Evolutionary conservation across 2,113 vertebrate species (phyloP).

Genomic region (Vimba vimba): DNA sequence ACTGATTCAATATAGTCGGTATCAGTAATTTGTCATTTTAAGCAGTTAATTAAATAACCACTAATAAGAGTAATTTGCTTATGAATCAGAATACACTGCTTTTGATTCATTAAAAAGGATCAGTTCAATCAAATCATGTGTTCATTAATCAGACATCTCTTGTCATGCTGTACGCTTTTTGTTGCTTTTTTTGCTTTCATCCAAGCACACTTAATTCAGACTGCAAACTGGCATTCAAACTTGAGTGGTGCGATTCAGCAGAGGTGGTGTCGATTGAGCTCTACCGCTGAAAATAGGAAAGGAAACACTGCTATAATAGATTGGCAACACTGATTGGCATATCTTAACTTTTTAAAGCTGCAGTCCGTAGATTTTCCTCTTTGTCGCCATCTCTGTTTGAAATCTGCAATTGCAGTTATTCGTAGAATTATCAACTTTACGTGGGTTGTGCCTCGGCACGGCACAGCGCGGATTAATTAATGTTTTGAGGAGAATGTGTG

Average conservation of each 20-base stretch:
- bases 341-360: no score
- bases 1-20: neutral
- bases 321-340: no score
- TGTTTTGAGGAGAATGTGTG: no score
- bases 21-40: neutral
- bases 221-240: neutral
- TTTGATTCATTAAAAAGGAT: neutral
- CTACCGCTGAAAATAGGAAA: neutral
- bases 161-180: neutral
- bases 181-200: neutral
- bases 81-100: neutral
- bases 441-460: no score
- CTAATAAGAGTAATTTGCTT: neutral
- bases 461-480: no score
- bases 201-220: neutral
- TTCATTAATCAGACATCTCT: neutral
- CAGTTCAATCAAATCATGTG: neutral
- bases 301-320: neutral
- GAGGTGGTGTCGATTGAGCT: neutral
- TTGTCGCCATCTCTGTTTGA: no score
- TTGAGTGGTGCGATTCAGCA: no score
- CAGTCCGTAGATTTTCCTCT: no score
- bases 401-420: no score
- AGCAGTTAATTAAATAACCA: neutral
- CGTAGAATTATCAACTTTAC: no score